Evolutionary conservation across 2,888 invertebrate genomes (phyloP), one percentile per base, ranked within the genome.

Genomic region (Adineta ricciae): DNA sequence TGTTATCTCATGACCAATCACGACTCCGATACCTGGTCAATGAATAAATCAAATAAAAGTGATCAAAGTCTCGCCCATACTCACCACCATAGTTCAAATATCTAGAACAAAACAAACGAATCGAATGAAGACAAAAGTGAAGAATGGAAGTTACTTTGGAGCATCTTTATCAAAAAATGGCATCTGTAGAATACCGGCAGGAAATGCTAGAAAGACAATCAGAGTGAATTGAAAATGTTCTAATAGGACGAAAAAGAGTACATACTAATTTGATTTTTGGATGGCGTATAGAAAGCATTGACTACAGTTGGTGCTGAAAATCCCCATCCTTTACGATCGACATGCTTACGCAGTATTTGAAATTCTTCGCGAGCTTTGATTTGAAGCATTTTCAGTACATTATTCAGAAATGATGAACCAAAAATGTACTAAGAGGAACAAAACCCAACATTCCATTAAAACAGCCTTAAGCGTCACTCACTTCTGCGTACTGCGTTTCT

Each of bases 221-320:
- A 56, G 11, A 24, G 0, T 5, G 24, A n/a, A n/a, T 2, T n/a
- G 27, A 0, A 27, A 56, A 9, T 7, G n/a, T n/a, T 11, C 2
- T 8, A 56, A n/a, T n/a, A 27, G 11, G 11, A n/a, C 2, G 64
- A 27, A 32, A 32, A 64, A 0, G 16, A 32, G 16, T 27, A 64
- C 16, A 52, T 91, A 95, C 95, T 95, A 86, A 96, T 96, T 90
- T 95, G 95, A 90, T 96, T 96, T 90, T 94, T 95, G 89, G 95
- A 95, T 0, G 95, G 95, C 91, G 94, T 95, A 90, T 96, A 96
- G 91, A 96, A 96, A 4, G 96, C 96, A 90, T 96, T 96, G 11
- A 96, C 95, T 21, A 95, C 88, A 36, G 89, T 89, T 38, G 84
- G 83, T 49, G 84, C 64, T 24, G 54, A 54, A 46, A 36, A 64